Evolutionary conservation across 2,113 vertebrate genomes (phyloP).

Genomic region (Toxostoma redivivum): DNA sequence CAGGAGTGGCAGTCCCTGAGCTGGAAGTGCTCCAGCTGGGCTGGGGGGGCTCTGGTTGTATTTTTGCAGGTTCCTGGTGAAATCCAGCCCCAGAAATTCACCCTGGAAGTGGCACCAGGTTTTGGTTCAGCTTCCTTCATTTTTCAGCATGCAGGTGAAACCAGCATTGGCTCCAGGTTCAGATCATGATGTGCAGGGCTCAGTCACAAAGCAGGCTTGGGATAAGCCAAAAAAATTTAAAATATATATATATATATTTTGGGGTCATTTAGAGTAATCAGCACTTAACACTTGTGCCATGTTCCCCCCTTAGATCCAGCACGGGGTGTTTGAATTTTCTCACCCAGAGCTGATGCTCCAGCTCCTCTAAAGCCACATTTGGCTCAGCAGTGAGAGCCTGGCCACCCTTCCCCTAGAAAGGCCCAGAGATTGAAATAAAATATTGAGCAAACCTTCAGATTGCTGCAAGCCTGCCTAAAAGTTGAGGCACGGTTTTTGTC

Average conservation of each 20-base stretch:
- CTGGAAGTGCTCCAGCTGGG: neutral
- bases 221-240: neutral
- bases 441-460: constrained; percentile 12
- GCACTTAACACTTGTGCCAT: neutral
- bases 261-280: neutral
- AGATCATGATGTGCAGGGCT: neutral
- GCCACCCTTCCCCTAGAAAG: constrained; percentile 17
- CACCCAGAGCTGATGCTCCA: neutral
- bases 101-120: neutral
- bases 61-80: rapidly evolving
- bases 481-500: neutral
- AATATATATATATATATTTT: neutral
- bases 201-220: neutral
- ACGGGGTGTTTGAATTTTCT: rapidly evolving
- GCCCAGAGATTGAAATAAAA: neutral
- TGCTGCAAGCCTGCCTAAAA: constrained; percentile 7
- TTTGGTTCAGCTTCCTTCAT: neutral
- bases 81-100: neutral
- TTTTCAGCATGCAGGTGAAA: neutral
- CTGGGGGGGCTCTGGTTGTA: neutral
- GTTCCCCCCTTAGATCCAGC: neutral
- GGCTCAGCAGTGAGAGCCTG: neutral
- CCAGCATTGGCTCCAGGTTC: neutral
- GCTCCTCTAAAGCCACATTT: neutral
- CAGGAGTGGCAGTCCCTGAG: neutral